phyloP scores from a whole-genome alignment of 2,113 vertebrate genomes.

The Daphoenositta chrysoptera region DNA sequence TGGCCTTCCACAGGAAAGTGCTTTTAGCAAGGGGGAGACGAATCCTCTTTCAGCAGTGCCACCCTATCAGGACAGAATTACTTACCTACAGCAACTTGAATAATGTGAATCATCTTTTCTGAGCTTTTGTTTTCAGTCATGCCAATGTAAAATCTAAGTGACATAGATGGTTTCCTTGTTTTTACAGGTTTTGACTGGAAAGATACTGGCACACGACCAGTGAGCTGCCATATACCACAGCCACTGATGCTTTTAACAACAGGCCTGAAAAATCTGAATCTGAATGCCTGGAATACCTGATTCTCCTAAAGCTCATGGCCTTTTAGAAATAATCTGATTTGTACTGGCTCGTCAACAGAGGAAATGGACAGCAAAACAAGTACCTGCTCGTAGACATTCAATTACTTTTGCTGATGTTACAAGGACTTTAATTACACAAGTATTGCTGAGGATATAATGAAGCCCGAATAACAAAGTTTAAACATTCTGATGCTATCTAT shows the following conservation, averaged over 20 bases:
- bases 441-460: slow-evolving; percentile 33
- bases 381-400: slow-evolving; percentile 2
- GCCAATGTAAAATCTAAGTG: neutral
- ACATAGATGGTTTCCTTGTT: neutral
- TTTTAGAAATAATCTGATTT: slow-evolving; percentile 31
- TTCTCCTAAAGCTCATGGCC: neutral
- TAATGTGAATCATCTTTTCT: neutral
- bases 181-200: neutral
- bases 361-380: slow-evolving; percentile 41
- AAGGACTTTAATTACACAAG: slow-evolving; percentile 58
- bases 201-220: neutral
- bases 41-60: neutral
- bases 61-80: neutral
- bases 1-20: neutral
- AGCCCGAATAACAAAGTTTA: slow-evolving; percentile 54
- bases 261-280: neutral
- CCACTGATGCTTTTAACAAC: neutral
- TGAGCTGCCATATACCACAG: neutral
- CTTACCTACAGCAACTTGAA: neutral
- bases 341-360: neutral
- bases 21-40: neutral
- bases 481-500: slow-evolving; percentile 48
- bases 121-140: neutral
- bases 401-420: slow-evolving; percentile 7
- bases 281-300: neutral